phyloP scores from a whole-genome alignment of 2,888 invertebrate genomes.

The Muschampia plurimacula region DNA sequence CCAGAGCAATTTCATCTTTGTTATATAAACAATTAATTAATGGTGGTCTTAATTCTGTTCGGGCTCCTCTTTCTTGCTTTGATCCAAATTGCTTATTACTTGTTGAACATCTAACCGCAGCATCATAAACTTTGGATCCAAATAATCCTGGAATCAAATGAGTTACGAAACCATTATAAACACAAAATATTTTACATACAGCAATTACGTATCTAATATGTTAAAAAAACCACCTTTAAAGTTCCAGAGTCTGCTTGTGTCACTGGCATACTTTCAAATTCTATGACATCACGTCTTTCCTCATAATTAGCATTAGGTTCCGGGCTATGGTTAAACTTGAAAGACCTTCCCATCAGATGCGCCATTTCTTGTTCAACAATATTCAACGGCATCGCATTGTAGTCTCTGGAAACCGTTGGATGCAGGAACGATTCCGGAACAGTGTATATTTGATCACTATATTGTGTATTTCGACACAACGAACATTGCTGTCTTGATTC shows the following conservation, averaged over 20 bases:
- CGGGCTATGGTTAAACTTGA: slow-evolving; percentile 56
- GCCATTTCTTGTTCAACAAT: slow-evolving; percentile 75
- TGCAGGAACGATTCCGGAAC: slow-evolving; percentile 59
- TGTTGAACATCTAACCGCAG: slow-evolving; percentile 77
- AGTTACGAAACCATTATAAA: neutral
- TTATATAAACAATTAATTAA: neutral
- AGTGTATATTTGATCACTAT: slow-evolving; percentile 56
- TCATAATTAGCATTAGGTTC: slow-evolving; percentile 49
- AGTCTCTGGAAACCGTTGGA: slow-evolving; percentile 66
- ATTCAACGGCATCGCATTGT: slow-evolving; percentile 64
- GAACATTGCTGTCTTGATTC: slow-evolving; percentile 74
- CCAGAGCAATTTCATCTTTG: neutral
- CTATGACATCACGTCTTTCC: slow-evolving; percentile 39
- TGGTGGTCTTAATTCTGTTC: slow-evolving; percentile 49
- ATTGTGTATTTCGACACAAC: slow-evolving; percentile 69
- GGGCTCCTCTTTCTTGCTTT: slow-evolving; percentile 57
- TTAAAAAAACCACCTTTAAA: slow-evolving; percentile 44
- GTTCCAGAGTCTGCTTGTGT: slow-evolving; percentile 38
- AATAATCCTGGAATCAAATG: slow-evolving; percentile 66
- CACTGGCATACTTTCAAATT: slow-evolving; percentile 26
- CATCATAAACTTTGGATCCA: slow-evolving; percentile 83
- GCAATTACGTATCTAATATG: neutral
- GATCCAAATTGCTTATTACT: slow-evolving; percentile 72
- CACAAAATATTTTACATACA: too few relatives aligned
- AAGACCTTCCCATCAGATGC: slow-evolving; percentile 63